Conservation (phyloP, 2,113 vertebrate genomes). For the Sinosuthora webbiana region DNA sequence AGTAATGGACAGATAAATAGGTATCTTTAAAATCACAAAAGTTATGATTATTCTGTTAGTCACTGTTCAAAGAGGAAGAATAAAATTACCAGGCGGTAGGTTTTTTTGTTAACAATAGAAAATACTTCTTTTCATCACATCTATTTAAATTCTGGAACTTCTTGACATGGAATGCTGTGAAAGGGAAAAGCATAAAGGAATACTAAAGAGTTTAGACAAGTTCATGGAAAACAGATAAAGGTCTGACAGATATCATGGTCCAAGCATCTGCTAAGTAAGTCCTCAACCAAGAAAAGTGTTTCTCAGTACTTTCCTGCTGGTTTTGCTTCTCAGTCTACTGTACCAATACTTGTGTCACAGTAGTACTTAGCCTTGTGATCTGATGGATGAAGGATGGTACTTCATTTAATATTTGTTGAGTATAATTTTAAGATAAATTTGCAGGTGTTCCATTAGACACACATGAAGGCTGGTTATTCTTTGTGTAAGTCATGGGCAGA, state of each 20-base stretch:
- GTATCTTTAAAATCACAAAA: background rate
- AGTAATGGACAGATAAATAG: background rate
- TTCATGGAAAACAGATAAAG: background rate
- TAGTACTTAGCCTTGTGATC: background rate
- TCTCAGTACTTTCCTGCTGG: background rate
- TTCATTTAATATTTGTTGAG: background rate
- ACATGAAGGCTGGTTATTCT: background rate
- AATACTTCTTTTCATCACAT: conserved; percentile 9
- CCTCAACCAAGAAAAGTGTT: background rate
- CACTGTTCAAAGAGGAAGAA: background rate
- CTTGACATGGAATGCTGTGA: background rate
- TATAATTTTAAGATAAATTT: background rate
- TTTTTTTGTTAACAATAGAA: conserved; percentile 38
- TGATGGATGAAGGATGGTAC: background rate
- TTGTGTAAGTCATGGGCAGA: background rate
- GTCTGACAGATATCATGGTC: background rate
- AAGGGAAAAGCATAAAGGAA: background rate
- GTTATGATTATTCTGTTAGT: conserved; percentile 31
- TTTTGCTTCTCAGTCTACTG: background rate
- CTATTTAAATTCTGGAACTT: conserved; percentile 35
- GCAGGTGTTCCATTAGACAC: background rate
- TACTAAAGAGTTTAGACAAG: background rate
- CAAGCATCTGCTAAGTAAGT: background rate
- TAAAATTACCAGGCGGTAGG: conserved; percentile 15
- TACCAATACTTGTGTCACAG: background rate